Evolutionary conservation across 2,797 vertebrate species (phyloP), one percentile per base, ranked within the genome.

Genomic region (Morelia viridis): DNA sequence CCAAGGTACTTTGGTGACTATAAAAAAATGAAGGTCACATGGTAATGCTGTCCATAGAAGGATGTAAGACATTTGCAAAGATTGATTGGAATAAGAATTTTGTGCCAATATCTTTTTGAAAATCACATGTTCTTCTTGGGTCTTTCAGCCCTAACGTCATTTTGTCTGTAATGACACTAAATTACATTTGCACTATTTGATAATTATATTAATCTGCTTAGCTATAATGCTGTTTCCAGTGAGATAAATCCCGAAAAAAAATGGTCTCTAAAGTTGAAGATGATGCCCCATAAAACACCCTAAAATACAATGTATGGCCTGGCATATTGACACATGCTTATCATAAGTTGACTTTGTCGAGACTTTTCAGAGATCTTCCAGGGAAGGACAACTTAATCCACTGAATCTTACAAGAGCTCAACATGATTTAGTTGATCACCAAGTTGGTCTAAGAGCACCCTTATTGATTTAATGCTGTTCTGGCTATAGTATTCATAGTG

Each of bases 21-120:
- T 97, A 96, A 97, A 97, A 98, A 98, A 98, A 97, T 97, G 97
- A 98, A 98, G 98, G 98, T 98, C 97, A 96, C 71, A 88, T 95
- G 94, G 96, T 97, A 97, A 97, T 96, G 97, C 88, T 94, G 96
- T 97, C 97, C 95, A 97, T 96, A 96, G 93, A 95, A 96, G 94
- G 96, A 94, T 91, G 91, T 95, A 95, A 96, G 91, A 96, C 94
- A 96, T 97, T 97, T 92, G 19, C 95, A 97, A 97, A 97, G 96
- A 96, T 93, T 94, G 71, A 92, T 96, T 92, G 85, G 91, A 92
- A 90, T 86, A 93, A 94, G 76, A 94, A 87, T 87, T 90, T 87
- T n/a, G 90, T 61, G 24, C 41, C 90, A 84, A 71, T 94, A 92
- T 93, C 65, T 90, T 96, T 95, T 71, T 94, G 80, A 41, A 91